Evolutionary conservation across 1,140 invertebrate genomes (phyloP).

Genomic region (Cydia fagiglandana): DNA sequence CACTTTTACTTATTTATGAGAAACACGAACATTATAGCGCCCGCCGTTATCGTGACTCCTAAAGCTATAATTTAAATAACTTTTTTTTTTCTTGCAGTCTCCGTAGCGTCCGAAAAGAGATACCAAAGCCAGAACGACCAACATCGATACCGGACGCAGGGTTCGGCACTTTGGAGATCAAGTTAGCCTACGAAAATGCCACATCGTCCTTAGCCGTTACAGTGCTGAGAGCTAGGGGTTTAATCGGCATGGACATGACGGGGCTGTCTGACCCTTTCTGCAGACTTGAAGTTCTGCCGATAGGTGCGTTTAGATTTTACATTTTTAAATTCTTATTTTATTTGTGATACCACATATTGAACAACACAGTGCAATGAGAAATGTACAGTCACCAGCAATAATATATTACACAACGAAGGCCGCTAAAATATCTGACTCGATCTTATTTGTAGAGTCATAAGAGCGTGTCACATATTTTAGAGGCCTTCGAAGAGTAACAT

Average conservation of each 20-base stretch:
- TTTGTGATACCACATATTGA: too few species aligned
- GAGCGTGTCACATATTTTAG: too few species aligned
- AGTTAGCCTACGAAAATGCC: constrained; percentile 87
- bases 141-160: constrained; percentile 70
- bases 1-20: too few species aligned
- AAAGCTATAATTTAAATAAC: background rate
- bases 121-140: constrained; percentile 58
- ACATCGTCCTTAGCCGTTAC: constrained; percentile 89
- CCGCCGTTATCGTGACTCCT: too few species aligned
- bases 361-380: too few species aligned
- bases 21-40: too few species aligned
- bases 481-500: too few species aligned
- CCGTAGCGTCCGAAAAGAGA: constrained; percentile 62
- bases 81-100: constrained; percentile 42
- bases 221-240: constrained; percentile 85
- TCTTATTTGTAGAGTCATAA: too few species aligned
- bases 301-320: constrained; percentile 70
- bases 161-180: constrained; percentile 86
- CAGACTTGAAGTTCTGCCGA: constrained; percentile 91
- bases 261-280: constrained; percentile 96
- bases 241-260: constrained; percentile 93
- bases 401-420: too few species aligned
- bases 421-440: too few species aligned
- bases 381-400: too few species aligned
- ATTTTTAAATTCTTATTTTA: too few species aligned